phyloP scores from a whole-genome alignment of 2,797 vertebrate genomes.

The Pagetopsis macropterus region DNA sequence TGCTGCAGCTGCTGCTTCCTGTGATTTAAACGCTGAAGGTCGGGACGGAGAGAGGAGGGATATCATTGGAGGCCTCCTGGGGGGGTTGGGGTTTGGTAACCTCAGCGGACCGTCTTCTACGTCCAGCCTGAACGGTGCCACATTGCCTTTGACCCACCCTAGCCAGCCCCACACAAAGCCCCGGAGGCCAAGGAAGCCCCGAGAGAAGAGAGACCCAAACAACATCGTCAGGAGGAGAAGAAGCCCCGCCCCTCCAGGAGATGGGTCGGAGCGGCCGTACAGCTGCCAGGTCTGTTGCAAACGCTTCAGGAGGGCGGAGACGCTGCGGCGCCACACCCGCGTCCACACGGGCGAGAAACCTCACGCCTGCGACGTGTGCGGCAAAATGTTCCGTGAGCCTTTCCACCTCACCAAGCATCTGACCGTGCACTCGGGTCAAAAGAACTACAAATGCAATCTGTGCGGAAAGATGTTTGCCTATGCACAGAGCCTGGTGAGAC shows the following conservation, averaged over 20 bases:
- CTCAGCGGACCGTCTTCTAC: constrained; percentile 80
- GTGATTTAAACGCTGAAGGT: constrained; percentile 79
- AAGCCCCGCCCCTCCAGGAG: constrained; percentile 74
- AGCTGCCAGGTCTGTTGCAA: constrained; percentile 88
- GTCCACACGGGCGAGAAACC: constrained; percentile 96
- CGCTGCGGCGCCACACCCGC: constrained; percentile 90
- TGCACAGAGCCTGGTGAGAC: constrained; percentile 93
- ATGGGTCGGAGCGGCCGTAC: constrained; percentile 82
- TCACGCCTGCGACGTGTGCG: constrained; percentile 91
- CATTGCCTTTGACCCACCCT: constrained; percentile 83
- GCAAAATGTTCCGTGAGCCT: constrained; percentile 93
- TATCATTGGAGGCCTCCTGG: constrained; percentile 85
- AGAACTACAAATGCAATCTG: constrained; percentile 93
- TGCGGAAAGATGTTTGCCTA: constrained; percentile 96
- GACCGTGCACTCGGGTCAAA: constrained; percentile 92
- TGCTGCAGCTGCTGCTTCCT: constrained; percentile 84
- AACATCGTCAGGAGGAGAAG: constrained; percentile 74
- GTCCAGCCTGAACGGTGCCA: constrained; percentile 80
- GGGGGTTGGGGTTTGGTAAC: constrained; percentile 84
- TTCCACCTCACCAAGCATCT: constrained; percentile 96
- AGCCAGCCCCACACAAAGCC: constrained; percentile 76
- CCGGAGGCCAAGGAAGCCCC: constrained; percentile 79
- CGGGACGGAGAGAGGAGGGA: constrained; percentile 84
- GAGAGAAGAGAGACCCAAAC: constrained; percentile 79
- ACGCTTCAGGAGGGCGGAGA: constrained; percentile 91